These are phyloP conservation scores for Propithecus coquereli DNA, from an alignment of 2,113 vertebrate species.

Conservation along the genomic window DNA sequence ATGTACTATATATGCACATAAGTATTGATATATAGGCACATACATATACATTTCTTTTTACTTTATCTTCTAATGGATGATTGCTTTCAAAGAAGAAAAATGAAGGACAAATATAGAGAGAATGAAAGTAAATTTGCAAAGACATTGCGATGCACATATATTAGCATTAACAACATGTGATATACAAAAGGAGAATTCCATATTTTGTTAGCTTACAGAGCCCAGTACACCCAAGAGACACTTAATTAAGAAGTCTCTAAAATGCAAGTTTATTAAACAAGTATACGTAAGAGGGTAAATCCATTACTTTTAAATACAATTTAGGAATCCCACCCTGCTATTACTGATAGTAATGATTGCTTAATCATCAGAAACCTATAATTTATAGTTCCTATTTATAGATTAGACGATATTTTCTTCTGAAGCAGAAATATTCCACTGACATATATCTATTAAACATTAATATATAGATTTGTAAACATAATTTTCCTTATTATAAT, in stretches of 20 bases:
- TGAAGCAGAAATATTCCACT: background rate
- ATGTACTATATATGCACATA: background rate
- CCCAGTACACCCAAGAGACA: slow-evolving; percentile 27
- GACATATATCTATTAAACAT: background rate
- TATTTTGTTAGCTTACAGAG: slow-evolving; percentile 32
- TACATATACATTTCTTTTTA: background rate
- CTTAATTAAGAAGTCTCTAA: slow-evolving; percentile 52
- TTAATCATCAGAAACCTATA: slow-evolving; percentile 29
- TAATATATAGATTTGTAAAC: background rate
- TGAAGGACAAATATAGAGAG: slow-evolving; percentile 30
- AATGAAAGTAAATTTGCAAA: slow-evolving; percentile 33
- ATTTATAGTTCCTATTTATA: background rate
- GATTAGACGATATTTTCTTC: background rate
- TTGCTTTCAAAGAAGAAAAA: slow-evolving; percentile 16
- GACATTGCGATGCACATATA: background rate
- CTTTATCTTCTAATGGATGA: background rate
- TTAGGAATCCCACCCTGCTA: background rate
- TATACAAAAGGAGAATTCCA: background rate
- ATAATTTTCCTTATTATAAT: background rate
- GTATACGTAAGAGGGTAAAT: background rate
- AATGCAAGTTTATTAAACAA: slow-evolving; percentile 29
- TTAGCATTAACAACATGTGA: slow-evolving; percentile 23
- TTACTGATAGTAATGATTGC: slow-evolving; percentile 12
- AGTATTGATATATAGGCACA: background rate
- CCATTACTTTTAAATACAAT: slow-evolving; percentile 47